Base-by-base conservation (phyloP, 2,113 vertebrate species). In the Clarias batrachus region DNA sequence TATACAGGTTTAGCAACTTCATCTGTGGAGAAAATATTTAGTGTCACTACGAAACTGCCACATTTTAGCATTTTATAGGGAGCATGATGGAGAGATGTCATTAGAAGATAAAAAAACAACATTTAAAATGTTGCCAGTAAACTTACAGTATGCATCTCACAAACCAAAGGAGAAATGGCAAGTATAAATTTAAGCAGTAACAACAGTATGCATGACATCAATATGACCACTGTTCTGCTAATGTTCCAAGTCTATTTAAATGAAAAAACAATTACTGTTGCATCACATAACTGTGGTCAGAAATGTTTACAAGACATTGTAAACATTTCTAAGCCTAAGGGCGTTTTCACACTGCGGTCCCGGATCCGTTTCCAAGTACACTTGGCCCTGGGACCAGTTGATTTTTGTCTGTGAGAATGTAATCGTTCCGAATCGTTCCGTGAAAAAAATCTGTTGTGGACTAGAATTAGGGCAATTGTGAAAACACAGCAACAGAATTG, bases 1-100 rank as follows among this genome's bases (percentile, higher is more conserved):
- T 99, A 89, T 99, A 99, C 88, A 99, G 94, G 89, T 99, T 99
- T 68, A 99, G 86, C 54, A 96, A 81, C 90, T 96, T 96, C 94
- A 95, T 96, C 94, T 96, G 94, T 60, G 73, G 82, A 66, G 66
- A 84, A 27, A 88, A 57, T 5, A 80, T 63, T 5, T 19, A 76
- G 3, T 8, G 2, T 16, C 62, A 9, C 56, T 41, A 9, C 60
- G 16, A 84, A 80, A n/a, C 4, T 17, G 12, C 3, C 27, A 76
- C 2, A 8, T 30, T 78, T 54, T 54, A 2, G 0, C 48, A 76
- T n/a, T 41, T 41, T 52, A 76, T 27, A 52, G 13, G 5, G 56
- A 10, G 48, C n/a, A 27, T 16, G 6, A 76, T n/a, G 41, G 41
- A 41, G 13, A 52, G 25, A 54, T 14, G 12, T 0, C 23, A 54